Base-by-base conservation (phyloP, 2,113 vertebrate genomes). In the Erinaceus europaeus region DNA sequence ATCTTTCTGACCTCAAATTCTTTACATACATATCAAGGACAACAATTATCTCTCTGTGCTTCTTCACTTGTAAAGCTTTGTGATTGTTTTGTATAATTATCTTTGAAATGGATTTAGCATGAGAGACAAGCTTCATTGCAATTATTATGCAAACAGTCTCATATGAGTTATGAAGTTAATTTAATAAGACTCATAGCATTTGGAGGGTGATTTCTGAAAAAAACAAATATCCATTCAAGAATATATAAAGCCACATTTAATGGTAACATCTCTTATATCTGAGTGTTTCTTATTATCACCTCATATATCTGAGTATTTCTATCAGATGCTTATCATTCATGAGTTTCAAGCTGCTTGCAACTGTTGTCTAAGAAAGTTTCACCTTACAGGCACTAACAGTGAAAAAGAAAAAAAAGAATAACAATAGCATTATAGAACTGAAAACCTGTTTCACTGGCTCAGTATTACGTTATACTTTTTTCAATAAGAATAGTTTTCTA, bases 131-230 rank as follows among this genome's bases (percentile, higher is more conserved):
- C 67, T 91, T 83, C 83, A 88, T 62, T 83, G 67, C 23, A 83
- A 80, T 6, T 23, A 73, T 89, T 92, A 94, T 92, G 79, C 74
- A 94, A 94, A 92, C 92, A 90, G 84, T 83, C 67, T 94, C 62
- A 72, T 57, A 80, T 90, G 57, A 91, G 91, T 92, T 95, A 90
- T 77, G 34, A 55, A 95, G 79, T 93, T 94, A 91, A 92, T 93
- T 90, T 92, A 92, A 86, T 93, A 93, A 93, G 64, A 27, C 67
- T 94, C 88, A 92, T 94, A 92, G 72, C 34, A 74, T 82, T 92
- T 23, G 1, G 2, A 18, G 29, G n/a, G 10, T 77, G 84, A 78
- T 90, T 92, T 93, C 72, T 65, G 67, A 69, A 78, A 90, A 94
- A 90, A 88, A 44, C 86, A 91, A 93, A 91, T 90, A 94, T 68